Percentiles rank a stretch among this genome's conserved stretches.
These are phyloP conservation scores for Neelides sp. DNA, from an alignment of 1,140 invertebrate genomes.

Conservation along the genomic window DNA sequence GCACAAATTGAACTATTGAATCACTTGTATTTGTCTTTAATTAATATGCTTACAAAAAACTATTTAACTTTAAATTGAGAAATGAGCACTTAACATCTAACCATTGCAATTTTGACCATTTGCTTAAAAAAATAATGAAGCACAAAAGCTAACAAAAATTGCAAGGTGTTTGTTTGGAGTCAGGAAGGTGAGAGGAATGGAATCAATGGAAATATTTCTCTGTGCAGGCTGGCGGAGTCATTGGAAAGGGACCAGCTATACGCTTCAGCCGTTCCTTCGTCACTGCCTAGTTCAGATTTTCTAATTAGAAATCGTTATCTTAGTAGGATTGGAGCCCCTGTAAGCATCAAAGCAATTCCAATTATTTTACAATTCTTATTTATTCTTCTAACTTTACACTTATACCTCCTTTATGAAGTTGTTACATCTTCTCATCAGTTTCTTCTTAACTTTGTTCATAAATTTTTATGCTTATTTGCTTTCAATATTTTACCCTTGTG, in stretches of 20 bases:
- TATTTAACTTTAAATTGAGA: too few species aligned
- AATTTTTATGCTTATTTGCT: background rate
- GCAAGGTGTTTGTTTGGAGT: background rate
- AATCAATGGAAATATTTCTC: background rate
- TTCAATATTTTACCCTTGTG: too few species aligned
- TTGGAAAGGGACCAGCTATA: constrained; percentile 44
- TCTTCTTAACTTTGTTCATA: constrained; percentile 3
- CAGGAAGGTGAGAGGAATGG: background rate
- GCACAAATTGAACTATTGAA: too few species aligned
- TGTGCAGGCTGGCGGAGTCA: constrained; percentile 36
- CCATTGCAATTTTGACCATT: too few species aligned
- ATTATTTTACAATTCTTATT: background rate
- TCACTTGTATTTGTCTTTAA: too few species aligned
- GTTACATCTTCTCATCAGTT: background rate
- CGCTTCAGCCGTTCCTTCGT: constrained; percentile 40
- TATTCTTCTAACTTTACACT: background rate
- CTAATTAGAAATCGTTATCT: constrained; percentile 51
- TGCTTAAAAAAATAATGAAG: constrained; percentile 12
- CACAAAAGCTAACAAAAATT: constrained; percentile 13
- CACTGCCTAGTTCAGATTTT: constrained; percentile 46
- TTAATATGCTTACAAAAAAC: too few species aligned
- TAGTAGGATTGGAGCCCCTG: constrained; percentile 45
- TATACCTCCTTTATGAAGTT: background rate
- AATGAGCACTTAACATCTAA: too few species aligned
- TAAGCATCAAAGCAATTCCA: too few species aligned